Conservation (phyloP, 1,140 invertebrate species). For the Penaeus vannamei region DNA sequence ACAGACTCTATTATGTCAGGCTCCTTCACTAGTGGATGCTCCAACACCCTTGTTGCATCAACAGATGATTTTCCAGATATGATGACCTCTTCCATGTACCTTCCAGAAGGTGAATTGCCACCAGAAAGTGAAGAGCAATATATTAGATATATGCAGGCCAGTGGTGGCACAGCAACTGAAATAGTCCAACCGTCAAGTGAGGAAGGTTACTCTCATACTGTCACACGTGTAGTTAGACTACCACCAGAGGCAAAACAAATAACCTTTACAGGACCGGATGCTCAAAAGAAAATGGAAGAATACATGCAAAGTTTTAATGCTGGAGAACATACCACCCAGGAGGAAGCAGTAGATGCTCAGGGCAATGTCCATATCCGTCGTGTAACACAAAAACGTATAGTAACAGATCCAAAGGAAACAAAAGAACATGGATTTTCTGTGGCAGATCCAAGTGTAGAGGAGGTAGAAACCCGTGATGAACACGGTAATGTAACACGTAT, state of each 20-base stretch:
- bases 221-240: conserved; percentile 73
- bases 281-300: conserved; percentile 73
- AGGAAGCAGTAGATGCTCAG: conserved; percentile 73
- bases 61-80: conserved; percentile 73
- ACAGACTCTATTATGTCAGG: conserved; percentile 86
- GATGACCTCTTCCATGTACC: conserved; percentile 68
- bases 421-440: conserved; percentile 68
- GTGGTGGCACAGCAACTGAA: conserved; percentile 54
- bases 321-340: conserved; percentile 74
- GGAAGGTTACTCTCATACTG: conserved; percentile 61
- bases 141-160: conserved; percentile 40
- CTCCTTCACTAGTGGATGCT: conserved; percentile 84
- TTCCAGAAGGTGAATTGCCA: conserved; percentile 63
- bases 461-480: conserved; percentile 61
- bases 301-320: conserved; percentile 75
- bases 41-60: conserved; percentile 82
- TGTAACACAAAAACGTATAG: conserved; percentile 74
- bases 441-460: conserved; percentile 55
- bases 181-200: conserved; percentile 41
- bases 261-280: conserved; percentile 75
- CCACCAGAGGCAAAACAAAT: conserved; percentile 75
- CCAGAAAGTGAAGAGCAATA: conserved; percentile 43
- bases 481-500: conserved; percentile 68
- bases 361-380: conserved; percentile 75
- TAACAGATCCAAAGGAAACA: conserved; percentile 70